phyloP scores from a whole-genome alignment of 1,140 invertebrate species.

The Drosophila nigrodunni region DNA sequence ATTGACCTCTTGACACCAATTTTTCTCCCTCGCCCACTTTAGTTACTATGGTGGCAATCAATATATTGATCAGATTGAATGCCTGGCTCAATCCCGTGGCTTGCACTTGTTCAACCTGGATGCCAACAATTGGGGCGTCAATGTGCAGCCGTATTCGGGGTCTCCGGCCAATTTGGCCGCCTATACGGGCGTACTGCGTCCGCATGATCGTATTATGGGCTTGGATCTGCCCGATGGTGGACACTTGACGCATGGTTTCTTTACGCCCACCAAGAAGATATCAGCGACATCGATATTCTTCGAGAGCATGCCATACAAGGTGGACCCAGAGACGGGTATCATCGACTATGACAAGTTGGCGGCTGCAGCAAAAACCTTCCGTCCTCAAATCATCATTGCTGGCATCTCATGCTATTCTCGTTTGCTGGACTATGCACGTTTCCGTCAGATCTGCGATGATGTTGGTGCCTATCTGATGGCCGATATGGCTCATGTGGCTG shows the following conservation, averaged over 20 bases:
- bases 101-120: slow-evolving; percentile 94
- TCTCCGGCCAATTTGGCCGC: slow-evolving; percentile 99
- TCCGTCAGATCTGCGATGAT: slow-evolving; percentile 94
- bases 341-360: slow-evolving; percentile 97
- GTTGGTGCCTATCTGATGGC: slow-evolving; percentile 95
- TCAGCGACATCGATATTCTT: slow-evolving; percentile 99
- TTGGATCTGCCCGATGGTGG: slow-evolving; percentile 98
- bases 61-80: slow-evolving; percentile 97
- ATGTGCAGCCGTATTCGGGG: slow-evolving; percentile 98
- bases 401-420: slow-evolving; percentile 95
- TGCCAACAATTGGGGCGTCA: slow-evolving; percentile 97
- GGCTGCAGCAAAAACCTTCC: slow-evolving; percentile 93
- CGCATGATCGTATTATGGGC: slow-evolving; percentile 98
- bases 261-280: slow-evolving; percentile 95
- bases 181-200: slow-evolving; percentile 93
- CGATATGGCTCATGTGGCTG: slow-evolving; percentile 98
- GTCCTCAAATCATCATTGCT: slow-evolving; percentile 97
- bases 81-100: slow-evolving; percentile 94
- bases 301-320: slow-evolving; percentile 99
- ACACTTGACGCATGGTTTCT: slow-evolving; percentile 97
- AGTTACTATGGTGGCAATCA: slow-evolving; percentile 99
- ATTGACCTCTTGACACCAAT: not conserved
- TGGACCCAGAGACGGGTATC: slow-evolving; percentile 93
- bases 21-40: slow-evolving; percentile 2
- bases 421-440: slow-evolving; percentile 94